Conservation (phyloP, 2,888 invertebrate genomes). For the Trichogramma evanescens region DNA sequence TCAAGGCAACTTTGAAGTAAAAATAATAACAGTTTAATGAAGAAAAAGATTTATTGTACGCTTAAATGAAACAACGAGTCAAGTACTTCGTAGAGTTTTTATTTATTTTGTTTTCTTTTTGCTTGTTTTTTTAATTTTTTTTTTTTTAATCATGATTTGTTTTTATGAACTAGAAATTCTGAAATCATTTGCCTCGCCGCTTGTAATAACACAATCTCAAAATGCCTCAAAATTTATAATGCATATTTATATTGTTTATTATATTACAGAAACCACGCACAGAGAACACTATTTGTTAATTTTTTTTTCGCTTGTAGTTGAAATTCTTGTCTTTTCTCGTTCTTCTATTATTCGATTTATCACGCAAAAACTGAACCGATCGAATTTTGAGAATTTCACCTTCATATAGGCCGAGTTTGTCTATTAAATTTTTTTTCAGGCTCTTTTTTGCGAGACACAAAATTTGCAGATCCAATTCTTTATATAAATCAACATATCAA, state of each 20-base stretch:
- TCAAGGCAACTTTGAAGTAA: neutral
- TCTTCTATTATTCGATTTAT: neutral
- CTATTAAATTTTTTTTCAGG: no score
- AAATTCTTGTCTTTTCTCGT: neutral
- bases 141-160: no score
- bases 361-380: no score
- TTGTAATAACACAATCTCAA: conserved; percentile 5
- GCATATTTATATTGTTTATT: conserved; percentile 14
- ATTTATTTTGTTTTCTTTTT: no score
- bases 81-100: neutral
- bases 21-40: neutral
- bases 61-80: conserved; percentile 2
- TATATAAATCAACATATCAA: no score
- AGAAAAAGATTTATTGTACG: neutral
- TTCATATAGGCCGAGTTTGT: no score
- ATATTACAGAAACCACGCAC: conserved; percentile 8
- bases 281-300: no score
- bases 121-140: no score
- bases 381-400: no score
- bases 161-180: conserved; percentile 27
- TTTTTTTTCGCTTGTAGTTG: no score
- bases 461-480: no score
- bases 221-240: neutral
- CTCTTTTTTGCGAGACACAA: no score
- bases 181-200: conserved; percentile 26